Base-by-base conservation (phyloP, 2,113 vertebrate genomes). In the Cyphomyrus plagiostoma region DNA sequence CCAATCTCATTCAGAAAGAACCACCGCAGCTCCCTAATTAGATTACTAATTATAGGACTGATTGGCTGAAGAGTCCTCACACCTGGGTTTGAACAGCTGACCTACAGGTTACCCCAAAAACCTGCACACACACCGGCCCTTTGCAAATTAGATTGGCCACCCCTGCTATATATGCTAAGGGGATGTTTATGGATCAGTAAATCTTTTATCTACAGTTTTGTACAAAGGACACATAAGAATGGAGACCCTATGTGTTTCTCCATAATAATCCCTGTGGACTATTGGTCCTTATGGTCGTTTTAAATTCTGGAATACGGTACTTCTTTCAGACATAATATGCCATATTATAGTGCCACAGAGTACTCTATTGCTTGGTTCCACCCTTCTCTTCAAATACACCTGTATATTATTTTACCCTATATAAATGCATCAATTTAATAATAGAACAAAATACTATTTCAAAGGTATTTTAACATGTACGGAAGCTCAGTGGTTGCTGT, bases 201-300 rank as follows among this genome's bases (percentile, higher is more conserved):
- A 94, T 94, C 93, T 93, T 87, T 94, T 92, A 92, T 93, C 85
- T 92, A 90, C 89, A 91, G 56, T 88, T 95, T 93, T 93, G 92
- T 74, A 91, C 50, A 85, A 91, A 91, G 52, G 30, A 74, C 74
- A 89, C 46, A 90, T 70, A 88, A 83, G 89, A 92, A 91, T 93
- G 88, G 88, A 92, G 66, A 93, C 91, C 90, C 90, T 90, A 17
- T 6, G 50, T 46, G 74, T 91, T 46, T 88, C 84, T 39, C 88
- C 30, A 9, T 83, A 46, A 86, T 46, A 42, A 30, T 35, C 45
- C 42, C 39, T 9, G 8, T 84, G 21, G 21, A n/a, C 19, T 84
- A 23, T 7, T 10, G 35, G 42, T 84, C 45, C 82, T 84, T 84
- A 3, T 84, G 45, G 45, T 46, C 82, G n/a, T 84, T 84, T 80